phyloP scores from a whole-genome alignment of 2,113 vertebrate species.

The Dunckerocampus dactyliophorus region DNA sequence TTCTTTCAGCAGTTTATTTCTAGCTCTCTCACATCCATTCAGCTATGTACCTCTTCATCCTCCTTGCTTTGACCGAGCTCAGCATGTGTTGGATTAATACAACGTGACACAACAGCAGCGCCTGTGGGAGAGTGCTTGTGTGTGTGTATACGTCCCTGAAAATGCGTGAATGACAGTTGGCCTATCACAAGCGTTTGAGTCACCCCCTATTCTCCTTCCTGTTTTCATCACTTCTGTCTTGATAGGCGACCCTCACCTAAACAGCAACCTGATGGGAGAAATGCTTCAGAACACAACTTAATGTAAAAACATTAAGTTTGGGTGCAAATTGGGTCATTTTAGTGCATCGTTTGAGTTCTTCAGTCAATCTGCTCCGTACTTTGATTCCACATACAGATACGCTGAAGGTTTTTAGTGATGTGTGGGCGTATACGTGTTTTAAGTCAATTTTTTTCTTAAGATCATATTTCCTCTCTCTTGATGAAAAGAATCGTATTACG shows the following conservation, averaged over 20 bases:
- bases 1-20: conserved; percentile 8
- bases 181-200: conserved; percentile 50
- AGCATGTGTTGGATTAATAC: conserved; percentile 41
- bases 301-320: too few relatives aligned
- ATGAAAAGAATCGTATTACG: too few relatives aligned
- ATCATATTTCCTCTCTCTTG: too few relatives aligned
- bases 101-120: conserved; percentile 52
- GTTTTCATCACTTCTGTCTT: conserved; percentile 32
- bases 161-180: conserved; percentile 47
- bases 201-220: conserved; percentile 28
- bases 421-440: too few relatives aligned
- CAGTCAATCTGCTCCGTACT: too few relatives aligned
- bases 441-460: too few relatives aligned
- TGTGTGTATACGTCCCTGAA: conserved; percentile 9
- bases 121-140: conserved; percentile 26
- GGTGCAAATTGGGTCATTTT: too few relatives aligned
- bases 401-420: too few relatives aligned
- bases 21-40: conserved; percentile 11
- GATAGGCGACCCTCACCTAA: conserved; percentile 34
- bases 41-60: conserved; percentile 6
- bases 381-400: too few relatives aligned
- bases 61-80: conserved; percentile 10
- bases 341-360: too few relatives aligned
- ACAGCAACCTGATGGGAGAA: not conserved
- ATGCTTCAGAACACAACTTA: too few relatives aligned